Conservation (phyloP, 2,797 vertebrate genomes). For the Valencia hispanica region DNA sequence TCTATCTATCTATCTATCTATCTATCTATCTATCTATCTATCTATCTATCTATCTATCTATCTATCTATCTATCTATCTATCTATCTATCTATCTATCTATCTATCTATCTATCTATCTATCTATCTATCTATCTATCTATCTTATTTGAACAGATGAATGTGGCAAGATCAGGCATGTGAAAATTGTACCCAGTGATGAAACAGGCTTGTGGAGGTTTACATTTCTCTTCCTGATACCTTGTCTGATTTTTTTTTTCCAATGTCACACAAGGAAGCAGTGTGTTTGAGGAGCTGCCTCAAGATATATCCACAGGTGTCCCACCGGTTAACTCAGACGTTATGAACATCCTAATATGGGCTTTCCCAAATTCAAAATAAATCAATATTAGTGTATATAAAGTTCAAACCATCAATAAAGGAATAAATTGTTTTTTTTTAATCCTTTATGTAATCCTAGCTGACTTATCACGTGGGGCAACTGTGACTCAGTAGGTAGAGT, state of each 20-base stretch:
- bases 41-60: too few relatives aligned
- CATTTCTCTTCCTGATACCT: background rate
- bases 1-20: too few relatives aligned
- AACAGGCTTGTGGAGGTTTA: background rate
- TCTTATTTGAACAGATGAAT: background rate
- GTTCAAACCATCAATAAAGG: background rate
- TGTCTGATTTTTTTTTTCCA: background rate
- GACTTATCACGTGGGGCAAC: too few relatives aligned
- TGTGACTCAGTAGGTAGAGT: too few relatives aligned
- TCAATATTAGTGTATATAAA: background rate
- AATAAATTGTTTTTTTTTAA: background rate
- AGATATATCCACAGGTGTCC: background rate
- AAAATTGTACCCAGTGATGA: background rate
- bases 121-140: too few relatives aligned
- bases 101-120: too few relatives aligned
- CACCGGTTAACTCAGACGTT: background rate
- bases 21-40: too few relatives aligned
- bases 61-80: too few relatives aligned
- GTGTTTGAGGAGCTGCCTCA: background rate
- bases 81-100: too few relatives aligned
- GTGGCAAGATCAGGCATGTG: too few relatives aligned
- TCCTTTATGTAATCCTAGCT: too few relatives aligned
- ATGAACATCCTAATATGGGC: background rate
- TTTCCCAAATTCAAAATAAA: background rate
- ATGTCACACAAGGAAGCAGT: background rate